Evolutionary conservation across 2,113 vertebrate genomes (phyloP).

Genomic region (Macrotus californicus): DNA sequence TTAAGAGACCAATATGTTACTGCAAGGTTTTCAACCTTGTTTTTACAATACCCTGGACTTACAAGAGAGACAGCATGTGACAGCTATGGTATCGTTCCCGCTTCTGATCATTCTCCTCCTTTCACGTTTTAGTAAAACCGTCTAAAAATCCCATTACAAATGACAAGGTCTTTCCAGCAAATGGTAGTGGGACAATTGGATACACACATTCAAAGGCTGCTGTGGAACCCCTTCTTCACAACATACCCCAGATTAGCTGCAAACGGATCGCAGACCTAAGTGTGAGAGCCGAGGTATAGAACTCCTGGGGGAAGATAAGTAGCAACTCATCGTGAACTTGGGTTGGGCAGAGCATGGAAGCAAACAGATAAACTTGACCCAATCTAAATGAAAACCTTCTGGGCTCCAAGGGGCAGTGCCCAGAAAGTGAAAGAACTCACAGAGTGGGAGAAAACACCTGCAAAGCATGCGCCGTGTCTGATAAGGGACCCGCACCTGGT

Average conservation of each 20-base stretch:
- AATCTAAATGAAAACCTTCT: neutral
- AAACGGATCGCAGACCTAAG: too few species aligned
- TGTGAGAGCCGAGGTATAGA: neutral
- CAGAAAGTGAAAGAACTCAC: neutral
- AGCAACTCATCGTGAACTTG: neutral
- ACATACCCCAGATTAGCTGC: neutral
- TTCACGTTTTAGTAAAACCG: neutral
- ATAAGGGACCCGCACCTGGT: neutral
- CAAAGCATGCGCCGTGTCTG: neutral
- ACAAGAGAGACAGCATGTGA: too few species aligned
- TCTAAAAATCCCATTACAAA: neutral
- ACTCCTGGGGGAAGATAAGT: neutral
- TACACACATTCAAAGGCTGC: neutral
- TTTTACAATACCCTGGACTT: neutral
- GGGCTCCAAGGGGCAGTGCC: neutral
- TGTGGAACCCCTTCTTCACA: neutral
- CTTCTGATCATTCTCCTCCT: neutral
- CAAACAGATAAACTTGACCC: neutral
- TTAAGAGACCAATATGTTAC: neutral
- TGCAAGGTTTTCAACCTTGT: neutral
- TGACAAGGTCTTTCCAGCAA: neutral
- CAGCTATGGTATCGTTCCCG: accelerated
- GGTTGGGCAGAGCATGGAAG: neutral
- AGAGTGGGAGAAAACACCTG: neutral
- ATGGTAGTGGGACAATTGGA: neutral